These are phyloP conservation scores for Lepidurus arcticus DNA, from an alignment of 1,140 invertebrate species.

Conservation along the genomic window DNA sequence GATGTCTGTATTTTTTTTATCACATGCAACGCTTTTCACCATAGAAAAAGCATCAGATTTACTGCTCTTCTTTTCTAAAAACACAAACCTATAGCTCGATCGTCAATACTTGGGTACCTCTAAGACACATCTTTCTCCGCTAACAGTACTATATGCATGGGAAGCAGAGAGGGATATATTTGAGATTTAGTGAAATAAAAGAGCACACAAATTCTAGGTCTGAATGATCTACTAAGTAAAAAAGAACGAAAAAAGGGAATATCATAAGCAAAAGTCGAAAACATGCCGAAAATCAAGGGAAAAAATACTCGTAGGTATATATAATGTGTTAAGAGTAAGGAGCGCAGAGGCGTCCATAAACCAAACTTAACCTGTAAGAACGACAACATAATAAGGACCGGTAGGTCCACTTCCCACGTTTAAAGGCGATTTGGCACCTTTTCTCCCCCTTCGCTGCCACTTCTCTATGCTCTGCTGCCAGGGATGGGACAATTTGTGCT, in stretches of 20 bases:
- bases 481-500: constrained; percentile 1
- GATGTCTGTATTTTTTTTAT: background rate
- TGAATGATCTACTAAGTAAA: too few species aligned
- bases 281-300: too few species aligned
- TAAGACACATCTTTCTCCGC: background rate
- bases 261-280: too few species aligned
- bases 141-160: too few species aligned
- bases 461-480: background rate
- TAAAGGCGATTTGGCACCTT: background rate
- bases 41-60: background rate
- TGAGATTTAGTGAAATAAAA: too few species aligned
- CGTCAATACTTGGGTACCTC: background rate
- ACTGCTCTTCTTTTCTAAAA: background rate
- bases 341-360: background rate
- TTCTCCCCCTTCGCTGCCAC: background rate
- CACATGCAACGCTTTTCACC: background rate
- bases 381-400: constrained; percentile 19
- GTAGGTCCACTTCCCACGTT: constrained; percentile 12
- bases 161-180: too few species aligned
- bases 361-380: background rate
- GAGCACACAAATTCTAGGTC: too few species aligned
- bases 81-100: background rate
- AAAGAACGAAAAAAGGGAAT: too few species aligned
- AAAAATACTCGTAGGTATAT: background rate
- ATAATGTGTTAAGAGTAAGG: background rate